Conservation (phyloP, 2,888 invertebrate genomes). For the Eilema caniola region DNA sequence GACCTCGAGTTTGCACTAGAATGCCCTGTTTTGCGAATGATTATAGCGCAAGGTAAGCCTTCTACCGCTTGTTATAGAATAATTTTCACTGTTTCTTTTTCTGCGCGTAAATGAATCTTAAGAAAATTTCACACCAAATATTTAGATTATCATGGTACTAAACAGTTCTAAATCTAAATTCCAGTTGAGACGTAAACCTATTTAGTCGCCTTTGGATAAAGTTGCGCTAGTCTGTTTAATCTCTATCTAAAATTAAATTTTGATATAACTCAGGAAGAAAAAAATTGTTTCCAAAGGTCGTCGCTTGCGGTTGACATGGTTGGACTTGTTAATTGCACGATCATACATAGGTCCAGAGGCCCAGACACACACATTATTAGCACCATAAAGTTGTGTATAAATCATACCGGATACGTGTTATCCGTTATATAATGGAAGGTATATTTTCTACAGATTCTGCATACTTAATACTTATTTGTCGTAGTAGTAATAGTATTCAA, state of each 20-base stretch:
- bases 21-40: slow-evolving; percentile 24
- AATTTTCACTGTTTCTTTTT: slow-evolving; percentile 10
- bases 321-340: slow-evolving; percentile 61
- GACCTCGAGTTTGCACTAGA: not conserved
- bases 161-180: slow-evolving; percentile 20
- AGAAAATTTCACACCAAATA: slow-evolving; percentile 33
- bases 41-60: slow-evolving; percentile 20
- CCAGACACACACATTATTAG: slow-evolving; percentile 59
- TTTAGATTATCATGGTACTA: slow-evolving; percentile 13
- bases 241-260: slow-evolving; percentile 46
- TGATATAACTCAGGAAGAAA: slow-evolving; percentile 43
- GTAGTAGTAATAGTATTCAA: no score
- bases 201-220: not conserved
- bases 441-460: not conserved
- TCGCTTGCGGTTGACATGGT: slow-evolving; percentile 48
- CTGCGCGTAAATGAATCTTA: slow-evolving; percentile 2
- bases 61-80: not conserved
- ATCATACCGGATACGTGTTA: slow-evolving; percentile 1
- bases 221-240: slow-evolving; percentile 30
- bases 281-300: slow-evolving; percentile 39
- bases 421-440: not conserved
- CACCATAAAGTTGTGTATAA: slow-evolving; percentile 43
- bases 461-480: not conserved
- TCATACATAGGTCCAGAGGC: slow-evolving; percentile 28
- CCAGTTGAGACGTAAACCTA: slow-evolving; percentile 15